phyloP scores from a whole-genome alignment of 1,140 invertebrate species.

The Aphelinus atriplicis region DNA sequence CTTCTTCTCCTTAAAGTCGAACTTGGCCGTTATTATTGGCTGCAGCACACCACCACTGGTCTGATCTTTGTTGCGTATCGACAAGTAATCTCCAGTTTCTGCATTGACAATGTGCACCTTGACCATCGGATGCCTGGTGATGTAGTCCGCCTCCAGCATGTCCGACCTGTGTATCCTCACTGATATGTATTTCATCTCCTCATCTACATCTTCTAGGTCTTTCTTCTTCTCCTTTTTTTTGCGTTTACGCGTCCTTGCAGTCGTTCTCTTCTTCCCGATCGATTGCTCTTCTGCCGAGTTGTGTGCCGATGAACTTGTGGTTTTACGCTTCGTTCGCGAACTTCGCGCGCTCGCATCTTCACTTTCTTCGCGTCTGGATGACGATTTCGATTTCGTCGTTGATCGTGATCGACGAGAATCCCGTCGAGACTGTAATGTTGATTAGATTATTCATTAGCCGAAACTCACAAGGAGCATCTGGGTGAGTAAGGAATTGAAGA shows the following conservation, averaged over 20 bases:
- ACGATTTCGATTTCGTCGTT: conserved; percentile 14
- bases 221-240: conserved; percentile 42
- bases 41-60: conserved; percentile 46
- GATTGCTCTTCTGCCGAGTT: conserved; percentile 32
- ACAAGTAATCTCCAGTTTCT: conserved; percentile 55
- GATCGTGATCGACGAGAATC: conserved; percentile 7
- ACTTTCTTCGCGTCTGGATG: not conserved
- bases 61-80: conserved; percentile 31
- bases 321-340: conserved; percentile 35
- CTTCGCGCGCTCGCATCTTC: conserved; percentile 18
- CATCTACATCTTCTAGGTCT: not conserved
- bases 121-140: conserved; percentile 61
- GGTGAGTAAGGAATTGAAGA: too few species aligned
- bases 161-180: conserved; percentile 56
- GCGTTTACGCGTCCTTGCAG: conserved; percentile 1
- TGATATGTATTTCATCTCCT: conserved; percentile 50
- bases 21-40: conserved; percentile 57
- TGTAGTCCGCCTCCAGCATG: conserved; percentile 55
- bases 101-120: conserved; percentile 59
- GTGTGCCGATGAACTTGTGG: conserved; percentile 34
- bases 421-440: not conserved
- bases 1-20: conserved; percentile 58
- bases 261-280: conserved; percentile 11
- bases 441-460: too few species aligned
- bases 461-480: too few species aligned